Evolutionary conservation across 2,888 invertebrate genomes (phyloP).

Genomic region (Tolmerus cingulatus): DNA sequence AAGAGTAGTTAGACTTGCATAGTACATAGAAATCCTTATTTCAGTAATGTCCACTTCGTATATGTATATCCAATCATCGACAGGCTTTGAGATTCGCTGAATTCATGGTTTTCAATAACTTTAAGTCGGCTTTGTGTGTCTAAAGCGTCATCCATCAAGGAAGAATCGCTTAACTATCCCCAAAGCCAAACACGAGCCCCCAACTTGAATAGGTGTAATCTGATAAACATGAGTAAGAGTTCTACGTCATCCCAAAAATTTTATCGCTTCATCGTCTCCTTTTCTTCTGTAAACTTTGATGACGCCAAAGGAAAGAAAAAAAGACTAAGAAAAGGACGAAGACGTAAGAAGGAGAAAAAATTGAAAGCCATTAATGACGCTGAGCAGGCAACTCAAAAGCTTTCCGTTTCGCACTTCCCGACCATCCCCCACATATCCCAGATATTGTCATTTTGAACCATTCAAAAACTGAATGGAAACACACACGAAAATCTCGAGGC

Average conservation of each 20-base stretch:
- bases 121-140: not conserved
- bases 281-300: constrained; percentile 33
- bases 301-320: not conserved
- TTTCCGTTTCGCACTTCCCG: not conserved
- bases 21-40: too few species aligned
- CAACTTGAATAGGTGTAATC: constrained; percentile 29
- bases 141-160: not conserved
- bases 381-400: not conserved
- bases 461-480: not conserved
- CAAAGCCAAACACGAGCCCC: not conserved
- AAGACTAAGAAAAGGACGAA: not conserved
- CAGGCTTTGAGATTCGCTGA: not conserved
- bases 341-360: not conserved
- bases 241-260: constrained; percentile 18
- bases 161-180: not conserved
- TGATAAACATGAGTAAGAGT: constrained; percentile 26
- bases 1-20: too few species aligned
- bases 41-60: not conserved
- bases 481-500: not conserved
- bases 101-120: not conserved
- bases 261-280: constrained; percentile 15
- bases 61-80: not conserved
- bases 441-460: not conserved
- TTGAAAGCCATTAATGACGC: not conserved
- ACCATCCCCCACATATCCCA: not conserved